A percentile compares a stretch with the other conserved stretches of the same genome.
phyloP scores from a whole-genome alignment of 2,888 invertebrate species.

The Agonopterix alstromeriana region DNA sequence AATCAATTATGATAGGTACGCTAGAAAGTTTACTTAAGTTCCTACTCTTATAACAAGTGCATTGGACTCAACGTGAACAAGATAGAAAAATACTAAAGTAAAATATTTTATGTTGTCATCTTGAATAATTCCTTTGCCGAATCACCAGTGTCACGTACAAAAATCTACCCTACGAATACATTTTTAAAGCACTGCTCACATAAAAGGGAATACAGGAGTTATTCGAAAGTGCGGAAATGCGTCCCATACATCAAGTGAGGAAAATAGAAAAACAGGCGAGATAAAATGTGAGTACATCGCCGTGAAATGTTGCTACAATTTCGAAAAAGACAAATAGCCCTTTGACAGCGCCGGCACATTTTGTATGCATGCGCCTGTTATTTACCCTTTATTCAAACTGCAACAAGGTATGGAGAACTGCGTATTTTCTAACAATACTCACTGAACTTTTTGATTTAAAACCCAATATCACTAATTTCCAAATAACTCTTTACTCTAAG shows the following conservation, averaged over 20 bases:
- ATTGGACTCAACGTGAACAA: neutral
- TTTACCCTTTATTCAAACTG: conserved; percentile 14
- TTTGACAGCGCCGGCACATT: conserved; percentile 47
- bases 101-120: conserved; percentile 7
- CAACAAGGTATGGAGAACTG: conserved; percentile 9
- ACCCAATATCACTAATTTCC: too few relatives aligned
- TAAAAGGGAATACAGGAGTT: conserved; percentile 69
- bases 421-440: conserved; percentile 7
- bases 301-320: conserved; percentile 65
- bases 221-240: conserved; percentile 72
- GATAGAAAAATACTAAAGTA: neutral
- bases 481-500: too few relatives aligned
- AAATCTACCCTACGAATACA: conserved; percentile 54
- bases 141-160: conserved; percentile 10
- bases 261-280: conserved; percentile 66
- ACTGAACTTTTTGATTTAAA: too few relatives aligned
- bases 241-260: conserved; percentile 69
- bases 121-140: conserved; percentile 18
- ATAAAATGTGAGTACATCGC: conserved; percentile 65
- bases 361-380: conserved; percentile 39
- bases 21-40: too few relatives aligned
- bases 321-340: conserved; percentile 57
- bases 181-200: conserved; percentile 66
- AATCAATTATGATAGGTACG: too few relatives aligned
- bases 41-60: conserved; percentile 2